Base-by-base conservation (phyloP, 1,140 invertebrate species). In the Macrostomum lignano region DNA sequence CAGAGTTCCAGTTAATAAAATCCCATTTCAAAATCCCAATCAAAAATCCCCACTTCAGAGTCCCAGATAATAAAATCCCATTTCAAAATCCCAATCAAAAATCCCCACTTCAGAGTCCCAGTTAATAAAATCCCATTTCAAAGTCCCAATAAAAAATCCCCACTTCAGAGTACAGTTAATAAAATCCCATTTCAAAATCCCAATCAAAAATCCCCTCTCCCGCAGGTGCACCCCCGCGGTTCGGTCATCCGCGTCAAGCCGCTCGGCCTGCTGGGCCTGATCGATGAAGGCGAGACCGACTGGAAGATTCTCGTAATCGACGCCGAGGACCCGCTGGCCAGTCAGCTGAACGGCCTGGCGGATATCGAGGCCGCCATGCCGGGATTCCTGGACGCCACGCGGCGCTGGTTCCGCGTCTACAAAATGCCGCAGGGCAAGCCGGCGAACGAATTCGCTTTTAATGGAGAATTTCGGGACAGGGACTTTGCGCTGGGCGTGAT, bases 401-500 rank as follows among this genome's bases (percentile, higher is more conserved):
- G 35, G 63, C 58, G 82, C 82, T 98, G 91, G 91, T 91, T 98
- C 50, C 73, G 74, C 46, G 75, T 86, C 39, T 98, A 98, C 61
- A 98, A 98, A 63, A 77, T 94, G 48, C 91, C 91, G 31, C 79
- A 91, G 66, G 86, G 86, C 21, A 93, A 96, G 58, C 79, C 82
- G 0, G 70, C 72, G 53, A 96, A 96, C 63, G 66, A 76, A 48
- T 96, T 98, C 68, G 91, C 82, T 7, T 94, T 94, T 52, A 74
- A 84, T 57, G 84, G 77, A 9, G 72, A 91, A 58, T 72, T 79
- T 13, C 91, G 93, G 61, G 25, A 32, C 15, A 32, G 25, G 14
- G 31, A 5, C 7, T 32, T 9, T 7, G 25, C 17, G 5, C 10
- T 32, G 35, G 68, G 72, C 38, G 65, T 93, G 19, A 67, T 94